A percentile compares a stretch with the other conserved stretches of the same genome.
phyloP scores from a whole-genome alignment of 2,113 vertebrate species.

The Engystomops pustulosus region DNA sequence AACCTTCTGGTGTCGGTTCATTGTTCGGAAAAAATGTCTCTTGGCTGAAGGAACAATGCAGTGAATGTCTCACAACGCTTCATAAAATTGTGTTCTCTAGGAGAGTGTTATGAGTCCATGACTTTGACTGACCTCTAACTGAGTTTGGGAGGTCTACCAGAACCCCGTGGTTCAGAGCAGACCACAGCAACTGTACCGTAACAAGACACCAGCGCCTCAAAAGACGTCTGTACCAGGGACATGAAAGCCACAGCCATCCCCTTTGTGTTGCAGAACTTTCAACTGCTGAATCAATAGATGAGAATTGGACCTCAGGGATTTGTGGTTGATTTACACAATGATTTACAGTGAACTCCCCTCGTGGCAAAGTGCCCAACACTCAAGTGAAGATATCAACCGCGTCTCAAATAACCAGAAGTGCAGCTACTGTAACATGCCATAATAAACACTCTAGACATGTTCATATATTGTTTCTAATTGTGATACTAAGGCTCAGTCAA shows the following conservation, averaged over 20 bases:
- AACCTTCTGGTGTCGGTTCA: not conserved
- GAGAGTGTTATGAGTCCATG: not conserved
- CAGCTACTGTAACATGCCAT: slow-evolving; percentile 12
- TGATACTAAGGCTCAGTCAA: not conserved
- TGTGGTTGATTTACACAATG: slow-evolving; percentile 47
- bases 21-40: slow-evolving; percentile 18
- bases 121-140: slow-evolving; percentile 7
- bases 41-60: not conserved
- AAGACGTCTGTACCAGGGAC: not conserved
- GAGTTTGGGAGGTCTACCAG: slow-evolving; percentile 43
- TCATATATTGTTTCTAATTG: not conserved
- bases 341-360: slow-evolving; percentile 23
- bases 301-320: slow-evolving; percentile 28
- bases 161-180: not conserved
- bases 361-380: not conserved
- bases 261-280: slow-evolving; percentile 7
- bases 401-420: slow-evolving; percentile 14
- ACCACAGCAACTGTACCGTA: slow-evolving; percentile 14
- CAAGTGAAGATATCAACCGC: not conserved
- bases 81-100: not conserved
- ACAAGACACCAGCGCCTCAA: not conserved
- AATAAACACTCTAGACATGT: slow-evolving; percentile 5
- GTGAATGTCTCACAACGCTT: not conserved
- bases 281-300: slow-evolving; percentile 27
- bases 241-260: slow-evolving; percentile 21